A percentile compares a stretch with the other conserved stretches of the same genome.
Conservation (phyloP, 2,888 invertebrate species). For the Rhagonycha lutea region DNA sequence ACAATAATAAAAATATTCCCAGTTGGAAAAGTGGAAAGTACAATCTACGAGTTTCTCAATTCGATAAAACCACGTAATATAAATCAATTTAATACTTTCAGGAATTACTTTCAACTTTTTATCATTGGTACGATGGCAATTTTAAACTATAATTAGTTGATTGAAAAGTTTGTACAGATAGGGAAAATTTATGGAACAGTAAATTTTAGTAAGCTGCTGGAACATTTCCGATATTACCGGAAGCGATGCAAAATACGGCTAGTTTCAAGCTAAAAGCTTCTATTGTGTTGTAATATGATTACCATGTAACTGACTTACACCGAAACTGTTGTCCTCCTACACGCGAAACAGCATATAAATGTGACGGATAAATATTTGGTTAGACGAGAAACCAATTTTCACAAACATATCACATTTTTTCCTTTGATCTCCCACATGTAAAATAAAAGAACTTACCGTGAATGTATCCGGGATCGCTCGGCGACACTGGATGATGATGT, state of each 20-base stretch:
- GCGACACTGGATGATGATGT: constrained; percentile 50
- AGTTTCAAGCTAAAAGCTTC: constrained; percentile 16
- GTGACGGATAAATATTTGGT: neutral
- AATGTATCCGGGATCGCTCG: constrained; percentile 47
- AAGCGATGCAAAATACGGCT: constrained; percentile 16
- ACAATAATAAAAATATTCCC: neutral
- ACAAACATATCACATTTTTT: neutral
- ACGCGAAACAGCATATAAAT: neutral
- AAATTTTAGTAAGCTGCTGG: neutral
- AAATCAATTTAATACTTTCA: neutral
- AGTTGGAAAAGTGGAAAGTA: neutral
- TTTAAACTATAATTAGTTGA: constrained; percentile 12
- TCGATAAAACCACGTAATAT: neutral
- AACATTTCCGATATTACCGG: constrained; percentile 13
- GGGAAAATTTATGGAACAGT: constrained; percentile 6
- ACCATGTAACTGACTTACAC: constrained; percentile 13
- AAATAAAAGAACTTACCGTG: constrained; percentile 49
- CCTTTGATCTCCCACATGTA: neutral
- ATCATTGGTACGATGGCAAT: neutral
- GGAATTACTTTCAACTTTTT: neutral
- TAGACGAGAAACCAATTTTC: neutral
- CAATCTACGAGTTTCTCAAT: neutral
- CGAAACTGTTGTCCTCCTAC: constrained; percentile 2
- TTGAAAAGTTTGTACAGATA: constrained; percentile 15
- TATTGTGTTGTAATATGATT: constrained; percentile 21